Evolutionary conservation across 2,797 vertebrate species (phyloP).

Genomic region (Natrix natrix): DNA sequence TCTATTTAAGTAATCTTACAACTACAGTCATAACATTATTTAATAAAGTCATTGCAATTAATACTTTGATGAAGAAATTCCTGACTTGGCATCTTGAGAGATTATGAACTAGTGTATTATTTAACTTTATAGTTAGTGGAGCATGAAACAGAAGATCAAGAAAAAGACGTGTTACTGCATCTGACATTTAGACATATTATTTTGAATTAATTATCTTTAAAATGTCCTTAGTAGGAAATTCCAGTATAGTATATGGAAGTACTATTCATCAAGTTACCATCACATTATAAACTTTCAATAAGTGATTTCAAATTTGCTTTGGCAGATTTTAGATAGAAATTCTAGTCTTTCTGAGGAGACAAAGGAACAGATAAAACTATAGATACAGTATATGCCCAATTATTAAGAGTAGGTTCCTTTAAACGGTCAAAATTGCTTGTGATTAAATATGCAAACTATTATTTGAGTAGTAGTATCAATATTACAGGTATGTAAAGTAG

Average conservation of each 20-base stretch:
- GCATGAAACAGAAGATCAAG: conserved; percentile 7
- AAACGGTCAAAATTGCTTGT: not conserved
- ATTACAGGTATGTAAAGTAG: not conserved
- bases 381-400: not conserved
- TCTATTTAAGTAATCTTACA: not conserved
- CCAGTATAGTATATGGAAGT: not conserved
- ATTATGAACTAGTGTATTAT: not conserved
- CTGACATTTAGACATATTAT: not conserved
- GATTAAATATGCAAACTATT: not conserved
- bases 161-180: not conserved
- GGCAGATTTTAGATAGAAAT: not conserved
- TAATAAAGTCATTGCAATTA: not conserved
- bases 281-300: not conserved
- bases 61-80: not conserved
- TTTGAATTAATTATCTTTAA: not conserved
- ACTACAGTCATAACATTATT: not conserved
- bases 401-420: not conserved
- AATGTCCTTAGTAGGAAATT: not conserved
- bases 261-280: not conserved
- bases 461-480: not conserved
- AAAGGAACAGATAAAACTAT: not conserved
- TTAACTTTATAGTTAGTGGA: not conserved
- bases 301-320: not conserved
- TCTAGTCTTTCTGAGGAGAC: not conserved
- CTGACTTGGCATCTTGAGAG: conserved; percentile 2